A percentile compares a stretch with the other conserved stretches of the same genome.
Evolutionary conservation across 2,113 vertebrate genomes (phyloP).

Genomic region (Larimichthys crocea): DNA sequence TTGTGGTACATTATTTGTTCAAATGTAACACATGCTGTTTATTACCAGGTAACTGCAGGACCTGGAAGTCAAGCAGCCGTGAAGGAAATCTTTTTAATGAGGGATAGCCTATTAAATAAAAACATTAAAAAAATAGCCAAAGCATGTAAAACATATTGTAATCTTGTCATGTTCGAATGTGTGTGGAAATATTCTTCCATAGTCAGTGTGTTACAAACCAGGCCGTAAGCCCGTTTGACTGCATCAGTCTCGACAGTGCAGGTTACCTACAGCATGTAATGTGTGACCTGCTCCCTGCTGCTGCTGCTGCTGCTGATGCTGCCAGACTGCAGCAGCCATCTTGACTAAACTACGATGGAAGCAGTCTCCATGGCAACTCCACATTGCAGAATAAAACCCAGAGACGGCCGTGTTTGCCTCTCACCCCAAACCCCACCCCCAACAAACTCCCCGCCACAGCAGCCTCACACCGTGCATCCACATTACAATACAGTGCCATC

Average conservation of each 20-base stretch:
- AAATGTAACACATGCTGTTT: not conserved
- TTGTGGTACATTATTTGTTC: slow-evolving; percentile 2
- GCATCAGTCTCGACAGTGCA: not conserved
- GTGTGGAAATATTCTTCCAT: not conserved
- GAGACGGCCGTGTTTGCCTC: slow-evolving; percentile 71
- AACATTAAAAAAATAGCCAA: not conserved
- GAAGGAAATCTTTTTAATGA: not conserved
- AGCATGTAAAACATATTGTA: not conserved
- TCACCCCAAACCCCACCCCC: slow-evolving; percentile 51
- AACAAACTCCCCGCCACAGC: slow-evolving; percentile 32
- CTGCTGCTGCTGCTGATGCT: slow-evolving; percentile 34
- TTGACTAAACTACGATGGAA: slow-evolving; percentile 77
- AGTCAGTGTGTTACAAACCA: not conserved
- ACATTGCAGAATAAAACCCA: slow-evolving; percentile 77
- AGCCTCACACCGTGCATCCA: slow-evolving; percentile 11
- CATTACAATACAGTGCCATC: not conserved
- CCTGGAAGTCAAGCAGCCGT: not conserved
- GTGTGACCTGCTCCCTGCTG: slow-evolving; percentile 47
- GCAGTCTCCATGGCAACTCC: slow-evolving; percentile 85
- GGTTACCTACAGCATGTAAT: not conserved
- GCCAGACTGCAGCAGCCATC: slow-evolving; percentile 77
- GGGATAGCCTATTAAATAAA: not conserved
- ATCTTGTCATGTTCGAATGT: not conserved
- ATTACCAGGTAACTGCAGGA: not conserved
- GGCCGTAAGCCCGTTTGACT: not conserved